Evolutionary conservation across 2,888 invertebrate genomes (phyloP), one percentile per base, ranked within the genome.

Genomic region (Polietes domitor): DNA sequence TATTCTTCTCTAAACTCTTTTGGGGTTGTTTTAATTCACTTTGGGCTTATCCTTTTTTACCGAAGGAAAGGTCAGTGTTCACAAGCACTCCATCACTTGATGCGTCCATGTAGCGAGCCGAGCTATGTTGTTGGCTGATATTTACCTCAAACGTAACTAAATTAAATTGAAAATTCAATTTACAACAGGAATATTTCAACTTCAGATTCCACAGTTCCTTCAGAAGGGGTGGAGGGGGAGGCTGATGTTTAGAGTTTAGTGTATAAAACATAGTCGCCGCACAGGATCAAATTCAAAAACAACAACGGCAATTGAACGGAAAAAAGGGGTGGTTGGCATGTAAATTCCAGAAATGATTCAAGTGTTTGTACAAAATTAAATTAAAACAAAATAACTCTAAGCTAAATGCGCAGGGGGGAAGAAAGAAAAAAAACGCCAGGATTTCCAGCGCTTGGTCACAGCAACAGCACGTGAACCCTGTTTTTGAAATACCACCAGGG

Each of bases 381-480:
- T 80, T 74, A 70, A 80, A 80, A 74, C 70, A 74, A 80, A 80
- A 80, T 80, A 80, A 74, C 79, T 80, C 24, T 70, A 43, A 74
- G 79, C 55, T 58, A 74, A 74, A 70, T 43, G 74, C 58, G 65
- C 70, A 53, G 37, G 53, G 21, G 24, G 53, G 10, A 24, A 4
- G 21, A n/a, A n/a, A 4, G 24, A n/a, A 10, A 19, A 21, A 61
- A 61, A 28, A 28, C 26, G 15, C 17, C 17, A 10, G 41, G 41
- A 12, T 41, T 41, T n/a, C 17, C 28, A 63, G n/a, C 12, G 21
- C 55, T n/a, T n/a, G n/a, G n/a, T n/a, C n/a, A n/a, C 24, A 24
- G 21, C 9, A 24, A 61, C 17, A 32, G 32, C n/a, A 28, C 17
- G 32, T 61, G 26, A 61, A 61, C 28, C n/a, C 7, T 28, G 61